Percentiles rank a stretch among this genome's conserved stretches.
Conservation (phyloP, 2,113 vertebrate genomes). For the Gila orcuttii region DNA sequence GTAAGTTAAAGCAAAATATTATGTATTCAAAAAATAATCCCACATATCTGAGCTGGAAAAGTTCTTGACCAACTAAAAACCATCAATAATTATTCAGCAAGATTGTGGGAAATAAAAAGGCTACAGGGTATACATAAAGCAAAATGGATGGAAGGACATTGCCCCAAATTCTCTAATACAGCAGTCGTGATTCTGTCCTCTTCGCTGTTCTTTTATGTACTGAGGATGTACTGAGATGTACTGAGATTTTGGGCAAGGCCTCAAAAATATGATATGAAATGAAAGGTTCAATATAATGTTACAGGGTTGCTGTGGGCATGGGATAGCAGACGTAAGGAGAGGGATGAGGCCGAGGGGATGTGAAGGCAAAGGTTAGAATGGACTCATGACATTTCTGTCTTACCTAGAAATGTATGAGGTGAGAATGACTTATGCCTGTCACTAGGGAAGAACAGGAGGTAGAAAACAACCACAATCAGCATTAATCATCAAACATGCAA, state of each 20-base stretch:
- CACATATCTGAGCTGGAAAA: neutral
- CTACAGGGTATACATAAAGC: neutral
- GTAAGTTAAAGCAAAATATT: neutral
- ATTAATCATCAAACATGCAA: slow-evolving; percentile 69
- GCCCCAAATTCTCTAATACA: slow-evolving; percentile 12
- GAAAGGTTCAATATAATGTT: neutral
- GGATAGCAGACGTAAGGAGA: neutral
- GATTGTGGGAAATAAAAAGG: too few relatives aligned
- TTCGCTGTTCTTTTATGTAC: neutral
- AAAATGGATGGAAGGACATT: slow-evolving; percentile 23
- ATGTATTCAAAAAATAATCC: neutral
- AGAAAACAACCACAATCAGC: slow-evolving; percentile 76
- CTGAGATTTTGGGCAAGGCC: slow-evolving; percentile 8
- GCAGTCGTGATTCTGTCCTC: neutral
- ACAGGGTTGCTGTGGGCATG: slow-evolving; percentile 6
- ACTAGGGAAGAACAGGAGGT: slow-evolving; percentile 64
- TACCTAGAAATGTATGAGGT: slow-evolving; percentile 97
- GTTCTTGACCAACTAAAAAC: slow-evolving; percentile 6
- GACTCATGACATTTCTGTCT: slow-evolving; percentile 81
- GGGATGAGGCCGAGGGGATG: neutral
- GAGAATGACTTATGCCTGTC: slow-evolving; percentile 95
- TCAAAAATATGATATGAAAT: slow-evolving; percentile 10
- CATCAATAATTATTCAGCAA: neutral
- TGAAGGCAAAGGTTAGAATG: slow-evolving; percentile 10
- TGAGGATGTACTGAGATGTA: too few relatives aligned